Evolutionary conservation across 2,113 vertebrate genomes (phyloP).

Genomic region (Rhinopomastus cyanomelas): DNA sequence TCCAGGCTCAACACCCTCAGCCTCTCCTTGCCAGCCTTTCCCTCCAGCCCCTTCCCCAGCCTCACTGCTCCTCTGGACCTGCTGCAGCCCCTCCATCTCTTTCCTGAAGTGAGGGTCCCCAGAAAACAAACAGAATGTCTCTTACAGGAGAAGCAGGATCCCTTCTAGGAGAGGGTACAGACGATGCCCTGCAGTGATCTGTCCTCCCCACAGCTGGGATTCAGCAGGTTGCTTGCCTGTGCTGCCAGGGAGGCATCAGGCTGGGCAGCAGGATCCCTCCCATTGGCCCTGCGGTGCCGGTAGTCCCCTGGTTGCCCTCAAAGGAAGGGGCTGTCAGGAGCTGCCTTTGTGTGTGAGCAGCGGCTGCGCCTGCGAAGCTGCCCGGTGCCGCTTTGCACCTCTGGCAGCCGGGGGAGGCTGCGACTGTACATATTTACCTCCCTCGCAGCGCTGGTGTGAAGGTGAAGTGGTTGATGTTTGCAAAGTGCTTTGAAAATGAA

Average conservation of each 20-base stretch:
- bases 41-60: no score
- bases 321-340: constrained; percentile 20
- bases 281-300: neutral
- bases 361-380: neutral
- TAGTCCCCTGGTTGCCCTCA: neutral
- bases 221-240: neutral
- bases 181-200: constrained; percentile 19
- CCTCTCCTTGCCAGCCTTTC: no score
- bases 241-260: neutral
- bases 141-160: no score
- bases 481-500: constrained; percentile 67
- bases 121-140: neutral
- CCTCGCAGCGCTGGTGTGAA: constrained; percentile 50
- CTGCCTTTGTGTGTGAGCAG: neutral
- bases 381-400: constrained; percentile 33
- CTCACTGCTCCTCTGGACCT: no score
- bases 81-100: no score
- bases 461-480: constrained; percentile 65
- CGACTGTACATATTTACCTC: constrained; percentile 58
- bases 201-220: neutral
- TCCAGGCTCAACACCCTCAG: no score
- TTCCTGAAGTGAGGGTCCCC: neutral
- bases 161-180: constrained; percentile 25
- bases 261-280: neutral
- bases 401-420: constrained; percentile 22